Conservation (phyloP, 2,797 vertebrate species). For the Benthosema pterotum region DNA sequence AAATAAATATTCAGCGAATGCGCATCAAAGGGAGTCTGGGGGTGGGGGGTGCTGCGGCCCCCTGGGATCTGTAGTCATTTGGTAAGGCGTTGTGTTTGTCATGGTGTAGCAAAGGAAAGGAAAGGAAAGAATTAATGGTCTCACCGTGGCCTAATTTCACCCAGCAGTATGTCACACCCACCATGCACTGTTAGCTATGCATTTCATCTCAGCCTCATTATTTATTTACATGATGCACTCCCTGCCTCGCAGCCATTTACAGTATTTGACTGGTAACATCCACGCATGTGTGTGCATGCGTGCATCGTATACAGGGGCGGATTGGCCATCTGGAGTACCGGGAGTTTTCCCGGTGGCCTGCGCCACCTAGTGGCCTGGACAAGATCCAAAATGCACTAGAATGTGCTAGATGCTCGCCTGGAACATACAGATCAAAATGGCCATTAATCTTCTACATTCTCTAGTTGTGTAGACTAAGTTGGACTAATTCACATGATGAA, state of each 20-base stretch:
- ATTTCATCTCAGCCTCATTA: conserved; percentile 70
- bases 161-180: conserved; percentile 52
- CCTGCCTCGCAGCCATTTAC: conserved; percentile 24
- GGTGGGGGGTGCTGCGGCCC: conserved; percentile 5
- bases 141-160: conserved; percentile 65
- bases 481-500: too few relatives aligned
- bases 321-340: too few relatives aligned
- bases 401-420: too few relatives aligned
- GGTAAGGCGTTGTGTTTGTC: conserved; percentile 46
- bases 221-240: conserved; percentile 66
- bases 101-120: conserved; percentile 5
- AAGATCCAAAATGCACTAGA: too few relatives aligned
- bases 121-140: conserved; percentile 18
- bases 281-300: too few relatives aligned
- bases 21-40: conserved; percentile 57
- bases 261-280: conserved; percentile 12
- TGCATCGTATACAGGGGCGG: too few relatives aligned
- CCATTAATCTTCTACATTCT: too few relatives aligned
- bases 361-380: too few relatives aligned
- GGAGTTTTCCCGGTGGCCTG: too few relatives aligned
- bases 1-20: conserved; percentile 59
- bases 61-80: conserved; percentile 43
- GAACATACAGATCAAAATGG: too few relatives aligned
- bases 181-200: conserved; percentile 66
- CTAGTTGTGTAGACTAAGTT: too few relatives aligned